Base-by-base conservation (phyloP, 2,113 vertebrate genomes). In the Corydoras sp. region DNA sequence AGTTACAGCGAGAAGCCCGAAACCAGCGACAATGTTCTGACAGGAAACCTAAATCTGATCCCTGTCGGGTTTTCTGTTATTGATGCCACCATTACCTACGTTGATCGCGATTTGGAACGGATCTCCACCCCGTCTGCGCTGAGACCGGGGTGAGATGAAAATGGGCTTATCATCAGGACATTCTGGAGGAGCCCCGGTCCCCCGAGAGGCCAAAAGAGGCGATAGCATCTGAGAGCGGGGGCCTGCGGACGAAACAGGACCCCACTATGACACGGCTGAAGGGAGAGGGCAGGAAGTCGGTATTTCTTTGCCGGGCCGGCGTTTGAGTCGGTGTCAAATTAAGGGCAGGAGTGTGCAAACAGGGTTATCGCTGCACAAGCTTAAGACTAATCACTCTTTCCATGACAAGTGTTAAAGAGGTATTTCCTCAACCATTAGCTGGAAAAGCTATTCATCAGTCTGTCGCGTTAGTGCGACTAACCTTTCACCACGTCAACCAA, bases 401-500 rank as follows among this genome's bases (percentile, higher is more conserved):
- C 78, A 77, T 58, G 76, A 72, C 71, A 75, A 66, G 24, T 68
- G 78, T 77, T 84, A 80, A 86, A 86, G 86, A 76, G 79, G 65
- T 78, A 81, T 81, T 78, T 81, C 73, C 79, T 55, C 59, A 24
- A 1, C 81, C 77, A 76, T 81, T 85, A 76, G 62, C 61, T 56
- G 58, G 68, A 72, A 80, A 78, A 64, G 62, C 77, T 65, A 83
- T 85, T 83, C 81, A 79, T 86, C 83, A 85, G 70, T 60, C 62
- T 11, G 58, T 70, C 70, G 18, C 18, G 77, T 79, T 66, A 69
- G 76, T 69, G 76, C 79, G 76, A 81, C 82, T 88, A 85, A 90
- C 85, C 87, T 84, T 77, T 85, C 11, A 77, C 49, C 71, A 62
- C 74, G 87, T 88, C 77, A 75, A 87, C 84, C 75, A 69, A 69